Evolutionary conservation across 2,113 vertebrate genomes (phyloP).

Genomic region (Lophotis ruficrista): DNA sequence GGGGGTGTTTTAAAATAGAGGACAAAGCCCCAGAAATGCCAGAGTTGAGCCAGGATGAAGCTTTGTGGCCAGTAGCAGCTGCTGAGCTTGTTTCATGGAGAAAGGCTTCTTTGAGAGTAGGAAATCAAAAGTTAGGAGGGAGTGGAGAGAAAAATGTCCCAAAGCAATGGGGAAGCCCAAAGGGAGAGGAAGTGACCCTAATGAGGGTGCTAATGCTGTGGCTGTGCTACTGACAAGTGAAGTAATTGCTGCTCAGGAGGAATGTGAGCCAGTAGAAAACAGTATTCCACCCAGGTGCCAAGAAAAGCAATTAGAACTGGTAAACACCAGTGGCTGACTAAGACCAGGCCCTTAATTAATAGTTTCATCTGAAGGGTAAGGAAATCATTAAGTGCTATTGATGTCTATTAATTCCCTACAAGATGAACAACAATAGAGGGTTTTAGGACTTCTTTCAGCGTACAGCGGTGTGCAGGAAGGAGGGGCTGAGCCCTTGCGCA

Average conservation of each 20-base stretch:
- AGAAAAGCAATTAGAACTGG: slow-evolving; percentile 47
- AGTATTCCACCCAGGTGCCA: background rate
- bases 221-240: background rate
- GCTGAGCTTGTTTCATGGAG: background rate
- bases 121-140: background rate
- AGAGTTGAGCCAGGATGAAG: background rate
- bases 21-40: background rate
- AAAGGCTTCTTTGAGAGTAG: background rate
- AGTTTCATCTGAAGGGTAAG: slow-evolving; percentile 31
- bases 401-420: slow-evolving; percentile 19
- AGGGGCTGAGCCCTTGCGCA: rapidly evolving
- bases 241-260: slow-evolving; percentile 13
- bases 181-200: background rate
- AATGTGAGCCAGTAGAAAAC: background rate
- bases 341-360: slow-evolving; percentile 48
- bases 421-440: background rate
- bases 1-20: background rate
- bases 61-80: background rate
- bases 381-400: slow-evolving; percentile 50
- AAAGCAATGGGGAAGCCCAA: background rate
- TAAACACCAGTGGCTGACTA: slow-evolving; percentile 36
- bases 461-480: background rate
- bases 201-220: background rate
- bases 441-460: background rate
- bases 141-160: background rate